Base-by-base conservation (phyloP, 2,113 vertebrate species). In the Varanus komodoensis region DNA sequence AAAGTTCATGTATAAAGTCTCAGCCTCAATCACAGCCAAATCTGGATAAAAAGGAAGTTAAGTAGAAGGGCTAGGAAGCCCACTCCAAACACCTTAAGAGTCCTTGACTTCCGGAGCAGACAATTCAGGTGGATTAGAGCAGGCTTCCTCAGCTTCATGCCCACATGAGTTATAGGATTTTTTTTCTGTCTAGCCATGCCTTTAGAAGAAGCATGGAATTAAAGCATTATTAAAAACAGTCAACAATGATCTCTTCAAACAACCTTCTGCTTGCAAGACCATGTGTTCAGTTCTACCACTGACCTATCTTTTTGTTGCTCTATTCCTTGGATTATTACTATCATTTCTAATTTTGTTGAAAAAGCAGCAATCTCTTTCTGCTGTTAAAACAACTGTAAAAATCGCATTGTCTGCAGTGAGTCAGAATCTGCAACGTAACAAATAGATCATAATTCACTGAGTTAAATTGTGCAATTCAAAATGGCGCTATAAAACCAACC, bases 371-470 rank as follows among this genome's bases (percentile, higher is more conserved):
- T 78, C 81, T 87, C 71, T 80, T 88, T 17, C 25, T 83, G 77
- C 50, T 86, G 23, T 74, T 52, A 73, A 78, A 87, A 67, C 8
- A 87, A 67, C 15, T 75, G 82, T 91, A 75, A 73, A 84, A 27
- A 7, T 85, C 86, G 90, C 78, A 89, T 27, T 84, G 82, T 29
- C 89, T 23, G 57, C 38, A 95, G 48, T 91, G 85, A 77, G 86
- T 90, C 93, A 92, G 88, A 79, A 69, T 87, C 34, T 68, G 69
- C 21, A 68, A 67, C 3, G 67, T 75, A 87, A 89, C 21, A 93
- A 68, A 19, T 82, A 94, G 92, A 73, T 80, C 23, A 38, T 83
- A 93, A 94, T 85, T 96, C 93, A 89, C 38, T 3, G 8, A 48
- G 67, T 92, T 54, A 52, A 94, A 88, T 67, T 89, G 23, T 0